Evolutionary conservation across 1,140 invertebrate species (phyloP), one percentile per base, ranked within the genome.

Genomic region (Dreissena rostriformis): DNA sequence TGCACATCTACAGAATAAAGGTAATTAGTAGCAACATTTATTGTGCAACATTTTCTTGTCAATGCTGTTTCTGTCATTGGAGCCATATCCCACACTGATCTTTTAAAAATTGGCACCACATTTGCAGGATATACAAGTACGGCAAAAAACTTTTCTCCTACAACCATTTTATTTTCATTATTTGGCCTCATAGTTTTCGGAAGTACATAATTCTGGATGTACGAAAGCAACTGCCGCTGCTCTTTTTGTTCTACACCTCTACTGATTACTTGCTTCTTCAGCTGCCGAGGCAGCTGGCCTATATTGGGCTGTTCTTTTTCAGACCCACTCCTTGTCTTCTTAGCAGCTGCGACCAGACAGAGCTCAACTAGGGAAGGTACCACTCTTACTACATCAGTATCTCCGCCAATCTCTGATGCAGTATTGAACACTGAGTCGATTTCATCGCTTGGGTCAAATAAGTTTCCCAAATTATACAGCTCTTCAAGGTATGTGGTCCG

Each of bases 351-450:
- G 22, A 24, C 71, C n/a, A 81, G 15, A 39, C 79, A 81, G 17
- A 81, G 51, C 55, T 81, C 79, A 22, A 81, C 79, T 12, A 81
- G 57, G 0, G 68, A 68, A 2, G 79, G 79, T 15, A 81, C 79
- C 65, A 39, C 49, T 53, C 49, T 14, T 17, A 72, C 24, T 7
- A 81, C 28, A 17, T 81, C 70, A 49, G 51, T 22, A 49, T 52
- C 26, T 14, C 39, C 29, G 57, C 55, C 68, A 51, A 22, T 15
- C 29, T 71, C 79, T n/a, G 24, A 29, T 19, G 73, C 39, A 51
- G 51, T 68, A 49, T 28, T 63, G 26, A 81, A 73, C 12, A 73
- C 70, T 72, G 57, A 52, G 26, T 65, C 70, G 5, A 81, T 81
- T 26, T 72, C 67, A 63, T 81, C 57, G 22, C 52, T 63, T 26